Evolutionary conservation across 2,113 vertebrate species (phyloP), one percentile per base, ranked within the genome.

Genomic region (Caloenas nicobarica): DNA sequence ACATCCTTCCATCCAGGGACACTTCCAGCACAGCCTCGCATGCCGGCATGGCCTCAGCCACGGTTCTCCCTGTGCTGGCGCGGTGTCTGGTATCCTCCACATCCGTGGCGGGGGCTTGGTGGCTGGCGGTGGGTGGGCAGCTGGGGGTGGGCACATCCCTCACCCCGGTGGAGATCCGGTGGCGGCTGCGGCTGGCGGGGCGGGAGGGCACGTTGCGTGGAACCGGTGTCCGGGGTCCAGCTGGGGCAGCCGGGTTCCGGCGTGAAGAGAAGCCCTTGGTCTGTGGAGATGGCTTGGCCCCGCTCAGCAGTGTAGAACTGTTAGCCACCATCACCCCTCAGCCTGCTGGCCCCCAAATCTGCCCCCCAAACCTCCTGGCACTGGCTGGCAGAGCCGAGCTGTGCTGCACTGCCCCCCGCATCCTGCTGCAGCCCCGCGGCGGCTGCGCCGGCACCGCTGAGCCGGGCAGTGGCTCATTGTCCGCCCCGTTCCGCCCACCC

Each of bases 1-100:
- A 62, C 82, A 71, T 68, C 44, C 18, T 46, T 46, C 60, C 73
- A 62, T 78, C 51, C 26, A 5, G 33, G 51, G 56, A 40, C 16
- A 17, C 4, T 46, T 72, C 58, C 2, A 5, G 23, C 31, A n/a
- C 0, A 5, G 65, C n/a, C 4, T 3, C 33, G 33, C 0, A 8
- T 0, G 2, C 62, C 25, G 13, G 25, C 53, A 65, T 23, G 33
- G 53, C 44, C 36, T 11, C 11, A 38, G 61, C 34, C 76, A 65
- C 0, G 0, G 60, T 9, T 44, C 14, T 86, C 51, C 69, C 40
- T 7, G n/a, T 22, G 17, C 22, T 46, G 61, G 25, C 1, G 1
- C 0, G 2, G 65, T 40, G 38, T 33, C 0, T 3, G 16, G 46
- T 56, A 66, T 89, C 86, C 65, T 95, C 73, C 6, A 10, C 15